Evolutionary conservation across 2,113 vertebrate species (phyloP), one percentile per base, ranked within the genome.

Genomic region (Chlamydotis undulata): DNA sequence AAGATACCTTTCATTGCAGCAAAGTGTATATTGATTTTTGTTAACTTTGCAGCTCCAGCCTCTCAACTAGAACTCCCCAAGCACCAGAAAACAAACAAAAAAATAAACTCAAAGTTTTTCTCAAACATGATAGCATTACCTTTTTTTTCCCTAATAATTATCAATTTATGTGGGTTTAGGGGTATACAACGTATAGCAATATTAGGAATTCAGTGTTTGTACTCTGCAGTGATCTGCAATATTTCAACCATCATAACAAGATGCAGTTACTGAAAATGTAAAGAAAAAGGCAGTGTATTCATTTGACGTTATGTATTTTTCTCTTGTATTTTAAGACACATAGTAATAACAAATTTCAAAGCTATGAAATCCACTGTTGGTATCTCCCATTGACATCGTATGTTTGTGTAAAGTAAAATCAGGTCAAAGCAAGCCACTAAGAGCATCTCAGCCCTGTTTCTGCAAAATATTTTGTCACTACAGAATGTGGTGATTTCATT

Each of bases 381-480:
- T 71, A 1, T 84, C 92, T 95, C 70, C 67, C 77, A 55, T 68
- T 65, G 77, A 78, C 61, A 55, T 94, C 82, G 87, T 61, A 26
- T 49, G n/a, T 69, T 93, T 53, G 39, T 55, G 25, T 82, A 61
- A 80, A 91, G 49, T 17, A 89, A 97, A 95, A 96, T 82, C 73
- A 92, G 91, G 92, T 93, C 94, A 94, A 93, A 64, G 25, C 24
- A 53, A 94, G 74, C 33, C 92, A 93, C 65, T 45, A 53, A 53
- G 80, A 73, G 80, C 83, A 78, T 84, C 80, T 71, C 73, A 93
- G 86, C 80, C 81, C 59, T 39, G 39, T 68, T 81, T 82, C 83
- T 87, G 90, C 87, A 87, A 52, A 89, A 74, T 74, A 89, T 77
- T 79, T 93, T 91, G 87, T 79, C 93, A 87, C 84, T 84, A 60